Base-by-base conservation (phyloP, 2,888 invertebrate species). In the Teinopalpus imperialis region DNA sequence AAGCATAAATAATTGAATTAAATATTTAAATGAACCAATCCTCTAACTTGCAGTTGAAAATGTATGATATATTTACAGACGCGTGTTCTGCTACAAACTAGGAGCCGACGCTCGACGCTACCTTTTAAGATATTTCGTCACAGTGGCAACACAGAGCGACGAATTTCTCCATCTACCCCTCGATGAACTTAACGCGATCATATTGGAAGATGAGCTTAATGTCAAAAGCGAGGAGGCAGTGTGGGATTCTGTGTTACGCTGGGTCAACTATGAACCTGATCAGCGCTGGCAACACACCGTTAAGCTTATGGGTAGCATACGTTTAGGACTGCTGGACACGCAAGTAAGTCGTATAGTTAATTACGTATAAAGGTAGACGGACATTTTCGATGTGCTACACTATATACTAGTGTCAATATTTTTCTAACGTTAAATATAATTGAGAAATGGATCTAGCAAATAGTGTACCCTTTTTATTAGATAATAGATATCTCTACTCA, bases 181-280 rank as follows among this genome's bases (percentile, higher is more conserved):
- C 14, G 92, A 93, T 8, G 95, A 97, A 67, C 85, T 97, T 14
- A 91, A 92, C 49, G 91, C 91, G 42, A 91, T 97, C 37, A 93
- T 97, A 51, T 92, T 94, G 32, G 94, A 94, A 39, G 96, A 97
- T 66, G 94, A 96, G 66, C 81, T 97, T 20, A 97, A 97, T 70
- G 95, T 95, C 0, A 94, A 95, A 58, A 95, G 93, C 64, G 97
- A 97, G 71, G 96, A 96, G 71, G 91, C 91, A 0, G 96, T 96
- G 0, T 97, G 97, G 96, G 95, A 96, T 66, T 90, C 94, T 18
- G 94, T 96, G 10, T 74, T 97, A 40, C 92, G 94, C 32, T 98
- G 97, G 98, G 95, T 98, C 45, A 93, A 96, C 61, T 90, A 93
- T 57, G 93, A 95, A 59, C 92, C 94, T 0, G 92, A 93, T 12